These are phyloP conservation scores for Brachionus angularis DNA, from an alignment of 1,140 invertebrate genomes.

Conservation along the genomic window DNA sequence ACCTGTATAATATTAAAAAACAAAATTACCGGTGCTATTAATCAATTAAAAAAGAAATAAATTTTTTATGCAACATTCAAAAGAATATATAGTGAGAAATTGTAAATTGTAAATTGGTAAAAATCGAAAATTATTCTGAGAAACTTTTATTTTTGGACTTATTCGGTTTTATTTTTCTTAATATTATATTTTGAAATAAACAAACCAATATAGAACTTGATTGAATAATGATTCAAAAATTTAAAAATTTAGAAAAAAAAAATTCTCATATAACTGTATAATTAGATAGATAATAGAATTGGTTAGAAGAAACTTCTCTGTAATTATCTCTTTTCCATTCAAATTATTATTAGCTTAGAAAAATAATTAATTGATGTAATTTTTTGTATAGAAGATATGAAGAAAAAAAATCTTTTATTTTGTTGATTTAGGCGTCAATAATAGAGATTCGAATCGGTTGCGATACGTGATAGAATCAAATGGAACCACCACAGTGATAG, in stretches of 20 bases:
- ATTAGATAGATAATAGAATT: background rate
- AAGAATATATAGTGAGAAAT: conserved; percentile 23
- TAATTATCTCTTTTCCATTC: conserved; percentile 23
- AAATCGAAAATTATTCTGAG: too few relatives aligned
- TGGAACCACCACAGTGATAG: conserved; percentile 29
- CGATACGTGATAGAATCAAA: conserved; percentile 31
- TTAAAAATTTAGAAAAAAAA: background rate
- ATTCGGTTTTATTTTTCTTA: too few relatives aligned
- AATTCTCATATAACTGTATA: background rate
- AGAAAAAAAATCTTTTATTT: too few relatives aligned
- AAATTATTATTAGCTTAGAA: background rate
- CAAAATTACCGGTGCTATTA: too few relatives aligned
- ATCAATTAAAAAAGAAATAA: conserved; percentile 20
- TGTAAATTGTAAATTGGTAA: background rate
- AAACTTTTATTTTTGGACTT: background rate
- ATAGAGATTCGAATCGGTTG: background rate
- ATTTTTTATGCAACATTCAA: conserved; percentile 11
- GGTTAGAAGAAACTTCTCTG: background rate
- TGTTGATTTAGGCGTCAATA: too few relatives aligned
- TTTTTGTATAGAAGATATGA: too few relatives aligned
- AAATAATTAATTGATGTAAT: too few relatives aligned
- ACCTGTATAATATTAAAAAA: too few relatives aligned
- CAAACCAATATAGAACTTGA: too few relatives aligned
- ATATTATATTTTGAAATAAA: conserved; percentile 1
- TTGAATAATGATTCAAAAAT: conserved; percentile 13